Base-by-base conservation (phyloP, 2,888 invertebrate genomes). In the Pocota personata region DNA sequence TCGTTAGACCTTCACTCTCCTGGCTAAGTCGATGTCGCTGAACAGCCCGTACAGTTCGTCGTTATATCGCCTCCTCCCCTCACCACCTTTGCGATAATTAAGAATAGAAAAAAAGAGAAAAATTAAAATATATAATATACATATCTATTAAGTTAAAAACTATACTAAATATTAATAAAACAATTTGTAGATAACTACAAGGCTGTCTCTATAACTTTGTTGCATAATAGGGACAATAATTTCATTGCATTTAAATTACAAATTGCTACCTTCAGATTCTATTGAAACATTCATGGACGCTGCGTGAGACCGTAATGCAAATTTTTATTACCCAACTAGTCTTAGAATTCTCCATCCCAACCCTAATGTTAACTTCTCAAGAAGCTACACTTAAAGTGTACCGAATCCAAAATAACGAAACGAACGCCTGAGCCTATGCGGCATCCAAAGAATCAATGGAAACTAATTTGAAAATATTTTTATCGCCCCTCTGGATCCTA, bases 381-480 rank as follows among this genome's bases (percentile, higher is more conserved):
- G 50, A 37, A 60, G 60, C 60, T 24, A 16, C 32, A 35, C 16
- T 52, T 30, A 27, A 58, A 67, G 32, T 48, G n/a, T 5, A 6
- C 14, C 62, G 16, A 40, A 24, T 10, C 19, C 46, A 48, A 14
- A 8, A n/a, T 14, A 48, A 67, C n/a, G 46, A 48, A 35, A n/a
- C 14, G 21, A 14, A 66, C 46, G 19, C 40, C 32, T 12, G 14
- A 52, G 35, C 30, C 30, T 5, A 24, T 58, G n/a, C 27, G 21
- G 10, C 48, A 27, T 67, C 48, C 62, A 24, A 55, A 14, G 50
- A 78, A 62, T 69, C 62, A 69, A 69, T 78, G 24, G 57, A 48
- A 72, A 64, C 64, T 64, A 71, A 78, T 71, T 78, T 64, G 62
- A 27, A 71, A 64, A 71, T 66, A 55, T 71, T 32, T 62, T 62